Base-by-base conservation (phyloP, 2,888 invertebrate genomes). In the Linnaemya vulpina region DNA sequence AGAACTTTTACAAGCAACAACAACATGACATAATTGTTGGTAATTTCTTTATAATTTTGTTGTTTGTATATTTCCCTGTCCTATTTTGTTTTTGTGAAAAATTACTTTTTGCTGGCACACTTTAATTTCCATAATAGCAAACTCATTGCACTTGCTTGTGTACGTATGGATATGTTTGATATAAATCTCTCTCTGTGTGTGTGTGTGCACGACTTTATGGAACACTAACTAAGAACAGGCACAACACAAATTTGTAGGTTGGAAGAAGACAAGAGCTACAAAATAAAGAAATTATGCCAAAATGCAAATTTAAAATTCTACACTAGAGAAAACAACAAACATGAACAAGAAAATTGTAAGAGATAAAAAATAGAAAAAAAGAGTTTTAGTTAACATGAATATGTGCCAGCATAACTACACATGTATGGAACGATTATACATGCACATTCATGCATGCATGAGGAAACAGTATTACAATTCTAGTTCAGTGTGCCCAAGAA, bases 11-110 rank as follows among this genome's bases (percentile, higher is more conserved):
- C 46, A 79, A 25, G 17, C 55, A 73, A 55, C 71, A 71, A 55
- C 73, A 67, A 73, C 77, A 83, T 83, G 70, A 62, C 77, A 77
- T 83, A 83, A 83, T 83, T 77, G 77, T 55, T 77, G 83, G 73
- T 77, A 70, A 75, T 75, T 81, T 81, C 80, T 81, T 20, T 70
- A 38, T 70, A 30, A 75, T 62, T 55, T 81, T 78, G 38, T 62
- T 70, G 68, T 70, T 67, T 76, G 20, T 35, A 30, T 77, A 35
- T 7, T 53, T 53, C 60, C n/a, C 40, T 53, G 49, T 10, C 30
- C 15, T 49, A 17, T 30, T 30, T 62, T 53, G 10, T 51, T 51
- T 63, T 49, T 62, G 22, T 9, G 5, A 17, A 53, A 62, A 65
- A 22, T 30, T 67, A 68, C 30, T 53, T 75, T 67, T 40, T 75